Evolutionary conservation across 2,888 invertebrate genomes (phyloP).

Genomic region (Augochlorella aurata): DNA sequence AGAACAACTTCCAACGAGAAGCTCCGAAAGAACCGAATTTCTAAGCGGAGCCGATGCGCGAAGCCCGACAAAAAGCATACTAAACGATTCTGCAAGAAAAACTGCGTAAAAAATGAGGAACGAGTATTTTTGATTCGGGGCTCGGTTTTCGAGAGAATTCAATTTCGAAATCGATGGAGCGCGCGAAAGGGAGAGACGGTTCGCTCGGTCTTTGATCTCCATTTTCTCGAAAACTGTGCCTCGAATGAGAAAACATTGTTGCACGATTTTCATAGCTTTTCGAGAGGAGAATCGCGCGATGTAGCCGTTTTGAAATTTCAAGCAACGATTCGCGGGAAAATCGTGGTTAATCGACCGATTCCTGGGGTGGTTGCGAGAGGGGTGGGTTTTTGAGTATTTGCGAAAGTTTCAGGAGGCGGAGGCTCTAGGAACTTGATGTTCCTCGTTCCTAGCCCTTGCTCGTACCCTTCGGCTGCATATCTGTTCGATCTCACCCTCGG

Average conservation of each 20-base stretch:
- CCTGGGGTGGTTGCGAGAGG: slow-evolving; percentile 14
- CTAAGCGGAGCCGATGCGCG: background rate
- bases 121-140: background rate
- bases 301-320: background rate
- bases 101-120: background rate
- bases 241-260: background rate
- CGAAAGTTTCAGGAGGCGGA: slow-evolving; percentile 53
- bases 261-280: background rate
- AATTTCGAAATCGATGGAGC: background rate
- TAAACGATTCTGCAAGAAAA: background rate
- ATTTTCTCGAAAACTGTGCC: background rate
- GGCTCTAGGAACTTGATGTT: slow-evolving; percentile 57
- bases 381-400: slow-evolving; percentile 39
- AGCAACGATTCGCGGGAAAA: background rate
- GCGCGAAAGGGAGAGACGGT: background rate
- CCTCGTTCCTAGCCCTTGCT: slow-evolving; percentile 41
- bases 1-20: background rate
- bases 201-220: background rate
- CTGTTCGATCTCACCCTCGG: slow-evolving; percentile 49
- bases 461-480: slow-evolving; percentile 33
- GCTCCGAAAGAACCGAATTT: background rate
- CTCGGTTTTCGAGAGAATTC: background rate
- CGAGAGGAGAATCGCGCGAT: background rate
- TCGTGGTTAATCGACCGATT: too few species aligned
- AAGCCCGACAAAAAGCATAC: background rate